Conservation (phyloP, 1,140 invertebrate species). For the Temnothorax longispinosus region DNA sequence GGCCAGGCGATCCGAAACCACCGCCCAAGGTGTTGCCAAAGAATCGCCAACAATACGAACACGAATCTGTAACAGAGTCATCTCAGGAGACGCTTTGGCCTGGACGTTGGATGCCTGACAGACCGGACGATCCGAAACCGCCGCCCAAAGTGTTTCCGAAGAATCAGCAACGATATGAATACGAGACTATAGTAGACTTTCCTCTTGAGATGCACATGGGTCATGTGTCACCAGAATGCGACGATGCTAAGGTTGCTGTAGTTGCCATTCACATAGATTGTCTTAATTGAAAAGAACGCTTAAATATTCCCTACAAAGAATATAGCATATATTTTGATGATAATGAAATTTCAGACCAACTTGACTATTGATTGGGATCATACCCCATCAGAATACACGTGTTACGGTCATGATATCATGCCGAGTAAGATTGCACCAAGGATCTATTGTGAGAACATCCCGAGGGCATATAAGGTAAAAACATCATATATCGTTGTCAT, state of each 20-base stretch:
- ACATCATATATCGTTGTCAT: conserved; percentile 12
- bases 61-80: too few relatives aligned
- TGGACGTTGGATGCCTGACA: conserved; percentile 82
- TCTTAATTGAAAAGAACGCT: neutral
- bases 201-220: conserved; percentile 56
- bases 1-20: conserved; percentile 74
- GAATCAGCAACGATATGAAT: neutral
- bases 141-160: conserved; percentile 76
- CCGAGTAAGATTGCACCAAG: conserved; percentile 86
- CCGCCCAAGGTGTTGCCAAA: conserved; percentile 76
- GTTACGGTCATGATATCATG: conserved; percentile 85
- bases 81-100: conserved; percentile 69
- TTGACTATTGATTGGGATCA: conserved; percentile 90
- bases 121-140: conserved; percentile 75
- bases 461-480: conserved; percentile 87
- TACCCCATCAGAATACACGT: conserved; percentile 89
- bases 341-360: conserved; percentile 87
- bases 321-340: neutral
- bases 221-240: conserved; percentile 85
- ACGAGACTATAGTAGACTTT: neutral
- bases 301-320: neutral
- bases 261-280: neutral
- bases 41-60: neutral
- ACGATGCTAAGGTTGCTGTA: conserved; percentile 89
- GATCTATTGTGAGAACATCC: conserved; percentile 87